Conservation (phyloP, 1,140 invertebrate species). For the Akabosia matsudoensis region DNA sequence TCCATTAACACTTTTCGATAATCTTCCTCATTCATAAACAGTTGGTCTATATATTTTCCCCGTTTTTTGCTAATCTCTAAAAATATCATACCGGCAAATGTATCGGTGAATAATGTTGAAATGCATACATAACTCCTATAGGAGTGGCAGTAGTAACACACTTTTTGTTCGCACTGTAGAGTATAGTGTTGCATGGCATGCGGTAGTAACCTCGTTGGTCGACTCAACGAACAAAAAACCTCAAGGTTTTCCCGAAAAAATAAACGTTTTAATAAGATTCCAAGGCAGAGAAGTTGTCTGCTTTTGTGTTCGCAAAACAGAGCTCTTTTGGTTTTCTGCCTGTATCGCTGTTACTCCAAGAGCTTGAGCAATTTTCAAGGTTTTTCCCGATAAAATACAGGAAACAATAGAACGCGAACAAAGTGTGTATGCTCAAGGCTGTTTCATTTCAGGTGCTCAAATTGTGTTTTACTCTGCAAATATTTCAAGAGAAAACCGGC, state of each 20-base stretch:
- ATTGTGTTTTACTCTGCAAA: too few relatives aligned
- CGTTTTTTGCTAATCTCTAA: neutral
- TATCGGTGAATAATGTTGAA: too few relatives aligned
- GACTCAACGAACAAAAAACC: slow-evolving; percentile 1
- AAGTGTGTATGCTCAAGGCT: neutral
- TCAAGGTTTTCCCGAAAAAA: slow-evolving; percentile 23
- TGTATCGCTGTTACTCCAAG: too few relatives aligned
- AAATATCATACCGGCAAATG: too few relatives aligned
- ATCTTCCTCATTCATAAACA: neutral
- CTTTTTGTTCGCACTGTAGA: neutral
- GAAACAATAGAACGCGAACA: too few relatives aligned
- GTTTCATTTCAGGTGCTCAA: neutral
- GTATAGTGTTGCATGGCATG: neutral
- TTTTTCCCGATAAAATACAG: slow-evolving; percentile 10
- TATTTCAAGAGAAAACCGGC: too few relatives aligned
- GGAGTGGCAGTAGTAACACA: too few relatives aligned
- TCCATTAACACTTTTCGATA: neutral
- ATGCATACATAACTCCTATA: too few relatives aligned
- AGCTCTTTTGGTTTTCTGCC: neutral
- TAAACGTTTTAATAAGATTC: slow-evolving; percentile 1
- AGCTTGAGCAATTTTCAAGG: slow-evolving; percentile 7
- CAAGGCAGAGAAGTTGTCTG: neutral
- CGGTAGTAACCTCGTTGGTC: slow-evolving; percentile 5
- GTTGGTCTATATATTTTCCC: neutral
- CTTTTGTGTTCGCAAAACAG: neutral